Conservation (phyloP, 2,797 vertebrate genomes). For the Okamejei kenojei region DNA sequence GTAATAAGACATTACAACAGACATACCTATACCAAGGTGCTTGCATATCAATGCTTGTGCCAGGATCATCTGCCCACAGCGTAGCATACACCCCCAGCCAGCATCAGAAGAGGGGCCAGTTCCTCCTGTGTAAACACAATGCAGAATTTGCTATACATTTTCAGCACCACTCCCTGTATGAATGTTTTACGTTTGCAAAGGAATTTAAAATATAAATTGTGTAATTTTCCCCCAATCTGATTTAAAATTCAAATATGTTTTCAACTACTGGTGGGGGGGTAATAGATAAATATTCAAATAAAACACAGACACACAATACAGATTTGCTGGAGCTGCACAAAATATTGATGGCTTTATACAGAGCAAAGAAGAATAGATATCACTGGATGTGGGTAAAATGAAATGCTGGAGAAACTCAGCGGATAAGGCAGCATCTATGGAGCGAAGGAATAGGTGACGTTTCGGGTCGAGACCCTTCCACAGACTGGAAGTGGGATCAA, state of each 20-base stretch:
- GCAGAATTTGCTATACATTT: not conserved
- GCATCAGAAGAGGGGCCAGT: constrained; percentile 73
- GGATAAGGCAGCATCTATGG: too few species aligned
- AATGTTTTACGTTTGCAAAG: not conserved
- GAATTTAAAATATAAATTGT: not conserved
- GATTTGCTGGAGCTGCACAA: not conserved
- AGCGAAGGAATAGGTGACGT: too few species aligned
- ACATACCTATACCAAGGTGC: constrained; percentile 70
- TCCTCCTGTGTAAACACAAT: constrained; percentile 58
- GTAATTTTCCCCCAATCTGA: not conserved
- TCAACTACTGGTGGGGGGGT: too few species aligned
- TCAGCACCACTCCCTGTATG: not conserved
- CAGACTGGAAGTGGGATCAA: too few species aligned
- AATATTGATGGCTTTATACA: too few species aligned
- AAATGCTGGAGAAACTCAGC: too few species aligned
- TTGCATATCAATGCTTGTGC: constrained; percentile 74
- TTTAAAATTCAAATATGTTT: not conserved
- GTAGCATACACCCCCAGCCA: constrained; percentile 80
- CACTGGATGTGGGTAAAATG: too few species aligned
- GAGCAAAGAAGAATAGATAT: too few species aligned
- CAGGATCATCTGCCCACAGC: constrained; percentile 84
- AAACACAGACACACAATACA: not conserved
- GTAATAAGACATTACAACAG: not conserved
- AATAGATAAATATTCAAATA: not conserved
- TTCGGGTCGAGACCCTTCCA: too few species aligned